Percentiles rank a stretch among this genome's conserved stretches.
phyloP scores from a whole-genome alignment of 1,140 invertebrate genomes.

The Mamestra configurata region DNA sequence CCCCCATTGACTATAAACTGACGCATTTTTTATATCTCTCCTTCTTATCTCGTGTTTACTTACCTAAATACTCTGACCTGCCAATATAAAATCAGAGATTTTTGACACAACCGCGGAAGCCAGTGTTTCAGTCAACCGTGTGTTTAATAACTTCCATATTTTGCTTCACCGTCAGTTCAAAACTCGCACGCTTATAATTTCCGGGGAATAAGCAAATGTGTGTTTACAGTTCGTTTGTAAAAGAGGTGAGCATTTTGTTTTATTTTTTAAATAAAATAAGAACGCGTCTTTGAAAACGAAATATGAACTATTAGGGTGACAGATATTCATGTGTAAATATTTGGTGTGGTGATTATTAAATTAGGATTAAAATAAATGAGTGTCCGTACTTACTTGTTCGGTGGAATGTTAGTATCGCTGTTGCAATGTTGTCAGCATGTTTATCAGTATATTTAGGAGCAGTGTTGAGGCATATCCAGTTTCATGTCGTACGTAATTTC shows the following conservation, averaged over 20 bases:
- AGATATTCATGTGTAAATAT: too few relatives aligned
- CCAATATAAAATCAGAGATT: not conserved
- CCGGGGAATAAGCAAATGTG: not conserved
- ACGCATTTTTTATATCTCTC: not conserved
- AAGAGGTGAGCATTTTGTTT: not conserved
- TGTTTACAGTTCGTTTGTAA: conserved; percentile 1
- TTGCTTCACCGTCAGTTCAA: not conserved
- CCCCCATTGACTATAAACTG: not conserved
- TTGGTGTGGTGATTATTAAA: not conserved
- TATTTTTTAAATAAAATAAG: not conserved
- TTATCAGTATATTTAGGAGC: not conserved
- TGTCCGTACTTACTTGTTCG: not conserved
- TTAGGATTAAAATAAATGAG: not conserved
- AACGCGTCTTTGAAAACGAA: too few relatives aligned
- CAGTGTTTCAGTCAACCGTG: not conserved
- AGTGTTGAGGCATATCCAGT: not conserved
- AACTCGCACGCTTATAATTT: conserved; percentile 6
- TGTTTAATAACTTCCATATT: conserved; percentile 14
- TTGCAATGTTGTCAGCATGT: not conserved
- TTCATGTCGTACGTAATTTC: not conserved
- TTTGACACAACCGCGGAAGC: conserved; percentile 12
- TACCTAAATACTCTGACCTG: not conserved
- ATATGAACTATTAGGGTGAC: too few relatives aligned
- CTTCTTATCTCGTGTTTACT: conserved; percentile 1
- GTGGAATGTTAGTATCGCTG: not conserved